Conservation (phyloP, 1,140 invertebrate genomes). For the Meloidogyne floridensis region DNA sequence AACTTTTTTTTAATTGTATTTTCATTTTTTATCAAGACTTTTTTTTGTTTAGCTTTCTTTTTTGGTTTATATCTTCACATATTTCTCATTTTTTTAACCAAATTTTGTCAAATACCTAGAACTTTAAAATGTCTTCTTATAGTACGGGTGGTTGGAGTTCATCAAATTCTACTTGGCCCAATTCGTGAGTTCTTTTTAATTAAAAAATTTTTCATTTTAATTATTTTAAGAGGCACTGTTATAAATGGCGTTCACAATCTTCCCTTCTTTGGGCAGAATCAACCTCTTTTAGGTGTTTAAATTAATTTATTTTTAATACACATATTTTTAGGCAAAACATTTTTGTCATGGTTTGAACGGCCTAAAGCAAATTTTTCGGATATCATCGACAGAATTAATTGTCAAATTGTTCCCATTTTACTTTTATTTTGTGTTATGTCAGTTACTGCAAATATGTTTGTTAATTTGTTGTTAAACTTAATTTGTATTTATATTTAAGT, state of each 20-base stretch:
- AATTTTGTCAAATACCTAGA: neutral
- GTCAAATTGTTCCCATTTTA: constrained; percentile 8
- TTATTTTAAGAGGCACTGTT: neutral
- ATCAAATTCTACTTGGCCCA: neutral
- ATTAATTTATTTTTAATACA: neutral
- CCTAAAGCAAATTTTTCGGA: constrained; percentile 22
- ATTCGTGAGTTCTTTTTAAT: neutral
- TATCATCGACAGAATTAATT: constrained; percentile 24
- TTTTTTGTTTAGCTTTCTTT: too few relatives aligned
- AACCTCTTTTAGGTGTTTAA: constrained; percentile 21
- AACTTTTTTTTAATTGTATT: too few relatives aligned
- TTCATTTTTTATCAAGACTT: too few relatives aligned
- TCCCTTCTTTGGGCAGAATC: constrained; percentile 26
- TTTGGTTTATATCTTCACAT: too few relatives aligned
- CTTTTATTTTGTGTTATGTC: constrained; percentile 13
- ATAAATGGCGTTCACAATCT: constrained; percentile 24
- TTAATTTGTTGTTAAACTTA: neutral
- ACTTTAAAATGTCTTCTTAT: neutral
- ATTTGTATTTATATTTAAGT: constrained; percentile 9
- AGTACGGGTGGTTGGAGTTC: neutral
- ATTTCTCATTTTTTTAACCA: neutral
- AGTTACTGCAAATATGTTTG: constrained; percentile 18
- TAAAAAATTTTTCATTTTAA: neutral
- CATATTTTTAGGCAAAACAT: constrained; percentile 14
- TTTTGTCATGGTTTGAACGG: constrained; percentile 16